These are phyloP conservation scores for Leucania comma DNA, from an alignment of 2,888 invertebrate genomes.

Conservation along the genomic window DNA sequence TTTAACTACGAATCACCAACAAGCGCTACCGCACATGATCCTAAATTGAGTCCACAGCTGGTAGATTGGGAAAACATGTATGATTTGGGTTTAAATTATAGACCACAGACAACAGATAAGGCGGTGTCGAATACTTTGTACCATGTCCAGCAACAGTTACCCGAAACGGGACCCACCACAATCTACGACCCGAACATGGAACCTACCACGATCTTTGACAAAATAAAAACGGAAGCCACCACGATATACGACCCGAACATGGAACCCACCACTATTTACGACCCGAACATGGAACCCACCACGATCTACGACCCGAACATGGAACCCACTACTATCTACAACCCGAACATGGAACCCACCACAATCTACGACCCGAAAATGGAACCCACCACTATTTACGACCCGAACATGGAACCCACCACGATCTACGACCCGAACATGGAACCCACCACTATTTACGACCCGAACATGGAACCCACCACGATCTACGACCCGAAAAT, in stretches of 20 bases:
- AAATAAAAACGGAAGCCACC: fast-evolving
- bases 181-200: not conserved
- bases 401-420: too few species aligned
- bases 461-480: too few species aligned
- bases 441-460: not conserved
- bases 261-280: too few species aligned
- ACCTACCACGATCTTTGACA: not conserved
- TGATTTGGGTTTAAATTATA: not conserved
- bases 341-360: too few species aligned
- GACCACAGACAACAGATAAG: not conserved
- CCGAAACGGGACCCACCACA: fast-evolving
- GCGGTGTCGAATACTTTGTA: constrained; percentile 31
- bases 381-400: too few species aligned
- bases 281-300: too few species aligned
- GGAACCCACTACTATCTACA: too few species aligned
- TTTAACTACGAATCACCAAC: not conserved
- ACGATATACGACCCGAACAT: too few species aligned
- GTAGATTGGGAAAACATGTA: not conserved
- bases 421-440: not conserved
- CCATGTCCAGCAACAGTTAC: not conserved
- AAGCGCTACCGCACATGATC: not conserved
- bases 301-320: too few species aligned
- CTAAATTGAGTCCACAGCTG: constrained; percentile 3
- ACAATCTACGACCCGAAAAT: too few species aligned
- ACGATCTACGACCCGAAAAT: too few species aligned